Evolutionary conservation across 2,888 invertebrate species (phyloP), one percentile per base, ranked within the genome.

Genomic region (Lymantria dispar): DNA sequence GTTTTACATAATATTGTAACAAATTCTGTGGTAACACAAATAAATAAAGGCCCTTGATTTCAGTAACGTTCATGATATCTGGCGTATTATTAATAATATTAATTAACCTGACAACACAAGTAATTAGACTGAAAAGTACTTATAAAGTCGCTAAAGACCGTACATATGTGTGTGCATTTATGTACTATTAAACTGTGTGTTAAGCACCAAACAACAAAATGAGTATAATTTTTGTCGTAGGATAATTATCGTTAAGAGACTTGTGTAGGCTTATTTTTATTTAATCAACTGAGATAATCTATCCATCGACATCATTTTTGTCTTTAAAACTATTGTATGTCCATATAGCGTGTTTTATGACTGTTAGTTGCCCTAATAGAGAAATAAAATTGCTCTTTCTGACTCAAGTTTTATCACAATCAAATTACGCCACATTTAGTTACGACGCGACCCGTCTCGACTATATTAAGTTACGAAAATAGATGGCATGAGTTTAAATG

Each of bases 381-480:
- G 60, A 66, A 67, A 71, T 64, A 69, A 70, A 71, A 68, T 65
- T 54, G 58, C 49, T 64, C 57, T 65, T 61, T 59, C 57, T 51
- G 50, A 59, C 59, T 62, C 56, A 56, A 60, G 70, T 71, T 78
- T 80, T 79, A 80, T 80, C 78, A 79, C 75, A 76, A 76, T 79
- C 75, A 80, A 80, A 83, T 83, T 81, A 84, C 78, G 71, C 72
- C 76, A 75, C 77, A 78, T 82, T 81, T 76, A 77, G 76, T 81
- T 77, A 78, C 74, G 67, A 73, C 74, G 76, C 69, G 71, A 67
- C 73, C 64, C 68, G 75, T 74, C 75, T 71, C 68, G 70, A 56
- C 83, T 80, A 81, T 83, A 84, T 83, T 71, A 76, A 78, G 83
- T 73, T 75, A 78, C 80, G 80, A 62, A 85, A 85, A 85, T 81